phyloP scores from a whole-genome alignment of 2,888 invertebrate genomes.

The Amphipoea lucens region DNA sequence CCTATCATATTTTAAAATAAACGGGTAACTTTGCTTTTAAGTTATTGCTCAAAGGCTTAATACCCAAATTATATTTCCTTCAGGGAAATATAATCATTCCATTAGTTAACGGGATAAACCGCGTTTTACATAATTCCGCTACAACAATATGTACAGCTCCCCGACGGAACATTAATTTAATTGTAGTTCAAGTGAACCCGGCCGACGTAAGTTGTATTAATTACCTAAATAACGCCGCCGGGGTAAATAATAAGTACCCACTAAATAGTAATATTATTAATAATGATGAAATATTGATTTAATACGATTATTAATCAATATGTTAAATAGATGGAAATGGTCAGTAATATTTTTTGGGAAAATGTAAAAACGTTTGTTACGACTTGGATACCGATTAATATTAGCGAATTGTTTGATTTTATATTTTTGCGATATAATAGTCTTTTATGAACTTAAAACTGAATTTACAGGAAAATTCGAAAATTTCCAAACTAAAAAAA shows the following conservation, averaged over 20 bases:
- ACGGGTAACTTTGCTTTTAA: not conserved
- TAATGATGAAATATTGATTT: not conserved
- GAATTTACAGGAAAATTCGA: not conserved
- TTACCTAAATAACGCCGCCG: constrained; percentile 8
- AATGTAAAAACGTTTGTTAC: not conserved
- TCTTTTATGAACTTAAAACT: not conserved
- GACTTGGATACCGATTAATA: not conserved
- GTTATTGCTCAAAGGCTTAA: not conserved
- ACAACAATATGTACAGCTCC: constrained; percentile 3
- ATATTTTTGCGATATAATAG: not conserved
- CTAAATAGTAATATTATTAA: constrained; percentile 8
- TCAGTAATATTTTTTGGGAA: no score
- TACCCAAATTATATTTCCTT: not conserved
- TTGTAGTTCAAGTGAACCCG: constrained; percentile 16
- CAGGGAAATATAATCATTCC: not conserved
- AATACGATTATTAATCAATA: not conserved
- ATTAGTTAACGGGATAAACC: constrained; percentile 7
- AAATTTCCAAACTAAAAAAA: not conserved
- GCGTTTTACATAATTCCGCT: constrained; percentile 10
- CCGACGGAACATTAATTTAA: constrained; percentile 1
- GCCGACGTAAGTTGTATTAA: not conserved
- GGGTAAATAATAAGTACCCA: not conserved
- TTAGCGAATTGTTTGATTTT: not conserved
- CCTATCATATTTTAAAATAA: not conserved
- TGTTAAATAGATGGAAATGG: not conserved